Conservation (phyloP, 2,888 invertebrate species). For the Lasioglossum figueresi region DNA sequence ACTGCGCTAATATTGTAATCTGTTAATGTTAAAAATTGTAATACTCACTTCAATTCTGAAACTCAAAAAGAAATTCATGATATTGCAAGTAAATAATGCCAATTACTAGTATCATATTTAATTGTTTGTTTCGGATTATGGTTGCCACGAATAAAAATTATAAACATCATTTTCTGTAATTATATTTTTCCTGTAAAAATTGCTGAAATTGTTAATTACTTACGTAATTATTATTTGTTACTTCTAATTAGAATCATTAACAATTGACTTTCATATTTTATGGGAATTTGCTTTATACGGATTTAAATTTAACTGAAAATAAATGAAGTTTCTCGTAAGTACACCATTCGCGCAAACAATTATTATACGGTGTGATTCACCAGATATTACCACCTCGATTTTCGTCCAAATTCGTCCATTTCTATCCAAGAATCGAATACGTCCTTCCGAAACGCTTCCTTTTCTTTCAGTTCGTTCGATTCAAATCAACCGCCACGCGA, state of each 20-base stretch:
- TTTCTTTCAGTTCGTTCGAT: not conserved
- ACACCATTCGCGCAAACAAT: too few species aligned
- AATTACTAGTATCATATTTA: slow-evolving; percentile 50
- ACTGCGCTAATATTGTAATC: slow-evolving; percentile 31
- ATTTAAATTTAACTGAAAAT: not conserved
- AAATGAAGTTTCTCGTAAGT: too few species aligned
- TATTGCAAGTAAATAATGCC: slow-evolving; percentile 52
- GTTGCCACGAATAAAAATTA: slow-evolving; percentile 54
- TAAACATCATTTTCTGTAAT: slow-evolving; percentile 1
- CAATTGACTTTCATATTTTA: not conserved
- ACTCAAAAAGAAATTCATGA: slow-evolving; percentile 30
- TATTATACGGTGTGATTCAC: too few species aligned
- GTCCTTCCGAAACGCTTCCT: too few species aligned
- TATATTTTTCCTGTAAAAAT: not conserved
- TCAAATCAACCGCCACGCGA: not conserved
- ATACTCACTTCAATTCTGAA: slow-evolving; percentile 1
- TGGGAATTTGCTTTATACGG: not conserved
- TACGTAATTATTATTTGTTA: not conserved
- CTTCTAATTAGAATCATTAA: not conserved
- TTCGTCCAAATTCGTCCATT: too few species aligned
- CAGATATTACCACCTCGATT: too few species aligned
- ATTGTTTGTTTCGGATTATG: slow-evolving; percentile 52
- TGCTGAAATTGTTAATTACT: not conserved
- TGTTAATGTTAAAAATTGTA: slow-evolving; percentile 37
- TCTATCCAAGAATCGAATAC: too few species aligned